Evolutionary conservation across 1,140 invertebrate species (phyloP).

Genomic region (Magallana angulata): DNA sequence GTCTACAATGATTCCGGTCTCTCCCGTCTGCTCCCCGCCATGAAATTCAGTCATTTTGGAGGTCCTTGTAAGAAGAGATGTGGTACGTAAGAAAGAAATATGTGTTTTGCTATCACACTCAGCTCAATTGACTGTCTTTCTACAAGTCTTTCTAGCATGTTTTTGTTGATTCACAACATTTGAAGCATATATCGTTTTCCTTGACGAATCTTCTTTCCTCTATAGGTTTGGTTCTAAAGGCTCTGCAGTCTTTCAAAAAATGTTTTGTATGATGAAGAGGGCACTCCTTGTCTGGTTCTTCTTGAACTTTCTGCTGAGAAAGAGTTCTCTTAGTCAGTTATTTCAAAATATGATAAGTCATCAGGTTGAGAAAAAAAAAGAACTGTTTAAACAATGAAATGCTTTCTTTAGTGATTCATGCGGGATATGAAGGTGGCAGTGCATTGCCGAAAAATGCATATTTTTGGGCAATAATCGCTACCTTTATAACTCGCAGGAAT

Average conservation of each 20-base stretch:
- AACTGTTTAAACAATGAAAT: too few relatives aligned
- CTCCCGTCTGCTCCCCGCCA: background rate
- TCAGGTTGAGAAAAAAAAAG: too few relatives aligned
- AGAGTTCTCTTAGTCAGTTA: background rate
- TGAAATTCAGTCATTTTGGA: background rate
- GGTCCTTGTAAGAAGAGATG: background rate
- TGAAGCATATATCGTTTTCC: conserved; percentile 13
- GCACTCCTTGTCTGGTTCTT: background rate
- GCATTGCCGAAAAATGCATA: too few relatives aligned
- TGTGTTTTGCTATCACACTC: background rate
- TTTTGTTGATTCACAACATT: conserved; percentile 14
- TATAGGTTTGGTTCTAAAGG: background rate
- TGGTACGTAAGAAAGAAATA: background rate
- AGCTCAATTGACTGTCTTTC: background rate
- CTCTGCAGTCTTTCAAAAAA: conserved; percentile 34
- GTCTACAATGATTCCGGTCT: background rate
- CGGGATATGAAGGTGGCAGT: too few relatives aligned
- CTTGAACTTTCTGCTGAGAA: too few relatives aligned
- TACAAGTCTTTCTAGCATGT: background rate
- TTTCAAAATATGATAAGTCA: too few relatives aligned
- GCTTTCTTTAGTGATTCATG: too few relatives aligned
- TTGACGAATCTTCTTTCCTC: conserved; percentile 14
- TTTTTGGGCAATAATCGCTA: too few relatives aligned
- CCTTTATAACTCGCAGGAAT: too few relatives aligned
- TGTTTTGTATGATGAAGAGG: conserved; percentile 34